phyloP scores from a whole-genome alignment of 2,113 vertebrate species.

The Ictalurus punctatus region DNA sequence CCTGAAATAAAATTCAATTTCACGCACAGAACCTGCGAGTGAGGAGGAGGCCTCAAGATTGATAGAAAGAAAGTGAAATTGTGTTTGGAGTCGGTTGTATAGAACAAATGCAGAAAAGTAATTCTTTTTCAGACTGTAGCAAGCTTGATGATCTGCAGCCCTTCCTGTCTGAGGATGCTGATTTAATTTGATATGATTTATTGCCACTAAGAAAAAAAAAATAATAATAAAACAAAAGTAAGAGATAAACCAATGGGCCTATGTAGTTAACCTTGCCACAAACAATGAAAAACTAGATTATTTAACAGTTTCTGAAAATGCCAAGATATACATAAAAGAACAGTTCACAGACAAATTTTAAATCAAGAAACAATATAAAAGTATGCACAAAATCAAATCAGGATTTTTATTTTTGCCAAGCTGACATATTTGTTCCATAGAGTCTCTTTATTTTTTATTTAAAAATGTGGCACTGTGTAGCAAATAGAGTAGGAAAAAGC shows the following conservation, averaged over 20 bases:
- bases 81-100: background rate
- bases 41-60: background rate
- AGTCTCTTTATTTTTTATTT: background rate
- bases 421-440: background rate
- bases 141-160: background rate
- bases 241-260: background rate
- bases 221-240: background rate
- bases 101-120: background rate
- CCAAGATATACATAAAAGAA: background rate
- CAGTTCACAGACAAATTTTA: background rate
- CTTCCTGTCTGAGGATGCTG: background rate
- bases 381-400: background rate
- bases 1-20: slow-evolving; percentile 55
- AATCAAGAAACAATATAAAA: background rate
- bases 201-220: background rate
- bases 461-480: background rate
- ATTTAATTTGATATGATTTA: slow-evolving; percentile 14
- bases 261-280: background rate
- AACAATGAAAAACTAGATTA: background rate
- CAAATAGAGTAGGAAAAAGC: background rate
- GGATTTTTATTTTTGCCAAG: background rate
- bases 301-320: background rate
- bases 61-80: slow-evolving; percentile 20
- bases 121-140: background rate
- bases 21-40: slow-evolving; percentile 43